phyloP scores from a whole-genome alignment of 2,888 invertebrate genomes.

The Bombyx huttoni region DNA sequence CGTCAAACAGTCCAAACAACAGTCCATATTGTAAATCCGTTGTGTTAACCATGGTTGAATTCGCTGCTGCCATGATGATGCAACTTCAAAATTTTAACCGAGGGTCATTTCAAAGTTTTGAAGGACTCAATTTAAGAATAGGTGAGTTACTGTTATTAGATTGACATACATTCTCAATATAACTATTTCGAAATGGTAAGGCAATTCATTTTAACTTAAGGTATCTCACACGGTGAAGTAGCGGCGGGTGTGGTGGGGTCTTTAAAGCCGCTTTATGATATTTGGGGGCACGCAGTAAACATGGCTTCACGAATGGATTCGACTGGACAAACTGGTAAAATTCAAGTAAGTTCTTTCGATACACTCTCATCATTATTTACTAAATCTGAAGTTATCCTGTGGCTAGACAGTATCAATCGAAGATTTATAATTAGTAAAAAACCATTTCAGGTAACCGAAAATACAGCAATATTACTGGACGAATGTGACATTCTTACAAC shows the following conservation, averaged over 20 bases:
- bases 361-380: neutral
- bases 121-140: conserved; percentile 79
- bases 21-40: conserved; percentile 50
- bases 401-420: conserved; percentile 5
- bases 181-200: neutral
- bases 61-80: conserved; percentile 66
- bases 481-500: conserved; percentile 79
- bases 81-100: conserved; percentile 68
- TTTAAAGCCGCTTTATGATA: conserved; percentile 94
- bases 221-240: conserved; percentile 91
- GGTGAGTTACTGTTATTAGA: conserved; percentile 55
- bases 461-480: conserved; percentile 78
- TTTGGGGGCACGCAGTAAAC: conserved; percentile 98
- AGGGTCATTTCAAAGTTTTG: conserved; percentile 72
- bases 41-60: conserved; percentile 61
- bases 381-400: too few relatives aligned
- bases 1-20: conserved; percentile 26
- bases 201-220: conserved; percentile 41
- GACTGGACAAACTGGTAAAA: conserved; percentile 84
- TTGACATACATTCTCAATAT: too few relatives aligned
- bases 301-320: conserved; percentile 97
- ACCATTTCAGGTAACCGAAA: conserved; percentile 74
- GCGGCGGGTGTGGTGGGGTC: conserved; percentile 96
- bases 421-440: neutral
- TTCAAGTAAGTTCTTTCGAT: conserved; percentile 72